Conservation (phyloP, 2,113 vertebrate species). For the Chauna torquata region DNA sequence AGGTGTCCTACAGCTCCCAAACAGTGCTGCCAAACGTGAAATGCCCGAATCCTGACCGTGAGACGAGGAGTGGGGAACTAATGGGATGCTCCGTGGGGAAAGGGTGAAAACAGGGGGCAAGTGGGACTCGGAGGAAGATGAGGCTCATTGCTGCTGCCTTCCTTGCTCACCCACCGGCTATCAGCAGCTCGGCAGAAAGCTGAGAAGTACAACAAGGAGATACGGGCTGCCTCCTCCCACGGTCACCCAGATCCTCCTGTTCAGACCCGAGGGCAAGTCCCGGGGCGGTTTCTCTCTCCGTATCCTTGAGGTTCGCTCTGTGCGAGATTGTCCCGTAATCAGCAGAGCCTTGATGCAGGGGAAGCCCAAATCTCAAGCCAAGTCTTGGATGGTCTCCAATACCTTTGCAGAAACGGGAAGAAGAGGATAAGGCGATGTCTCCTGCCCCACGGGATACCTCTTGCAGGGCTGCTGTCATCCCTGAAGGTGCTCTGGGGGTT, state of each 20-base stretch:
- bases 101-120: not conserved
- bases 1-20: not conserved
- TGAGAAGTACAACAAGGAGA: not conserved
- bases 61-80: not conserved
- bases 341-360: not conserved
- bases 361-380: not conserved
- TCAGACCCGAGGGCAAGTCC: not conserved
- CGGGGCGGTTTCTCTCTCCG: accelerated
- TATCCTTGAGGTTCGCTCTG: not conserved
- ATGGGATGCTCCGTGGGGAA: not conserved
- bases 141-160: not conserved
- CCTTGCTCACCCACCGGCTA: not conserved
- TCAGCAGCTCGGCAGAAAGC: not conserved
- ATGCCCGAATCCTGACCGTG: not conserved
- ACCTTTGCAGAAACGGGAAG: not conserved
- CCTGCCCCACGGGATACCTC: not conserved
- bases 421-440: not conserved
- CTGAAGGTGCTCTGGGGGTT: accelerated
- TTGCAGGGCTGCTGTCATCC: not conserved
- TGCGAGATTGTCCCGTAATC: not conserved
- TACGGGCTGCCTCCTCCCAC: not conserved
- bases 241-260: not conserved
- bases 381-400: not conserved
- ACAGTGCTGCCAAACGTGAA: not conserved
- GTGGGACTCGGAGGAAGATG: accelerated